Evolutionary conservation across 2,888 invertebrate species (phyloP), one percentile per base, ranked within the genome.

Genomic region (Zaprionus lineosus): DNA sequence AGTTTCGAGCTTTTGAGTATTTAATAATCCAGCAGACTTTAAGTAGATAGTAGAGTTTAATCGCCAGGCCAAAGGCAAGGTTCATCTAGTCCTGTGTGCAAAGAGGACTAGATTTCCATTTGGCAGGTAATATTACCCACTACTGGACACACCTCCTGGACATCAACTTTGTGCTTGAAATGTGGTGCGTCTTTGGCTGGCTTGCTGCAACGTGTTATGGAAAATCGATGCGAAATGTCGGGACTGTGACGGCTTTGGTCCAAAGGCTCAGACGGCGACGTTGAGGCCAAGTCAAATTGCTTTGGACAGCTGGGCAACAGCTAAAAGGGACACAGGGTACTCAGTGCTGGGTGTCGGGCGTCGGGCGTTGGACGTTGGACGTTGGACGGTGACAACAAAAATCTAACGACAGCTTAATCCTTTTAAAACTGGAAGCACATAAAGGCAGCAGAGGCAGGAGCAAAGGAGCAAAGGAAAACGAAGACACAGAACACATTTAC

Each of bases 381-480:
- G 18, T 7, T 8, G 19, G 36, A 15, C 15, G 37, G 14, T 19
- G 44, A 44, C 43, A 63, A 47, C 50, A 51, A 64, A 67, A 76
- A 62, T 83, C 74, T 79, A 83, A 78, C 83, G 83, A 83, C 74
- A 83, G 83, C 78, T 76, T 78, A 78, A 78, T 83, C 78, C 78
- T 79, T 78, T 78, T 78, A 78, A 83, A 83, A 78, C 83, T 83
- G 83, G 74, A 83, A 76, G 83, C 78, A 79, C 83, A 78, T 83
- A 78, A 78, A 78, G 71, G 83, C 76, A 56, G 68, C 52, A 40
- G 44, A 33, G 28, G 44, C 28, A n/a, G 41, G 48, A 31, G n/a
- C n/a, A n/a, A n/a, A n/a, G 14, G 50, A 74, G 39, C 46, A 36
- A 55, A 53, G 52, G 56, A 57, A 36, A 55, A 53, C 50, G 56